phyloP scores from a whole-genome alignment of 2,888 invertebrate genomes.

The Hirtodrosophila duncani region DNA sequence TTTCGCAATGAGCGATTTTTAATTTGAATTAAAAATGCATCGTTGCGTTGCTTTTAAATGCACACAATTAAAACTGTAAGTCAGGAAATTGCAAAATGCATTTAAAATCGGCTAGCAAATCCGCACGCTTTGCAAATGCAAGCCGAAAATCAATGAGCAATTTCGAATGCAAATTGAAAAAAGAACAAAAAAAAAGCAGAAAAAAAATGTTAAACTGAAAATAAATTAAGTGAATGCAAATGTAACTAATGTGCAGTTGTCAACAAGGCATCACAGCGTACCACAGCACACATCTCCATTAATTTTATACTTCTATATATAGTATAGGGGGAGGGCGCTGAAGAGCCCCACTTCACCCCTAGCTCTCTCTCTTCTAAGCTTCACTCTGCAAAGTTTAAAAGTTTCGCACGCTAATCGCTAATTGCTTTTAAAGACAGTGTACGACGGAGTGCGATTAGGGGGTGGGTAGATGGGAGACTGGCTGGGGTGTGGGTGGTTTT shows the following conservation, averaged over 20 bases:
- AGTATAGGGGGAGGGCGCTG: too few relatives aligned
- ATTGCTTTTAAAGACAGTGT: constrained; percentile 64
- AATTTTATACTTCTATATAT: background rate
- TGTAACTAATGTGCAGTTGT: constrained; percentile 53
- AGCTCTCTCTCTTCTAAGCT: constrained; percentile 1
- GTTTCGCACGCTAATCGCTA: constrained; percentile 65
- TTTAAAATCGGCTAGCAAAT: constrained; percentile 58
- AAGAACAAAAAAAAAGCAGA: constrained; percentile 2
- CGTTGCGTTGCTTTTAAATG: constrained; percentile 59
- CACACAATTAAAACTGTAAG: constrained; percentile 63
- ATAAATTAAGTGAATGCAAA: constrained; percentile 51
- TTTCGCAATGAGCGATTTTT: constrained; percentile 40
- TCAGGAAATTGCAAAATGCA: constrained; percentile 67
- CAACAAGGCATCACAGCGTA: constrained; percentile 20
- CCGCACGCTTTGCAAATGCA: too few relatives aligned
- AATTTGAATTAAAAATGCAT: constrained; percentile 70
- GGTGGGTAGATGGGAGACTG: background rate
- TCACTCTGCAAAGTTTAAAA: constrained; percentile 44
- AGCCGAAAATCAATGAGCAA: constrained; percentile 65
- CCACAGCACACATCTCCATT: too few relatives aligned
- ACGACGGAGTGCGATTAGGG: constrained; percentile 1
- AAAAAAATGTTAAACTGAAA: constrained; percentile 26
- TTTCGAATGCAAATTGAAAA: constrained; percentile 60
- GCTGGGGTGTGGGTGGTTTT: background rate
- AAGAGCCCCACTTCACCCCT: background rate